phyloP scores from a whole-genome alignment of 2,113 vertebrate species.

The Glaucomys volans region DNA sequence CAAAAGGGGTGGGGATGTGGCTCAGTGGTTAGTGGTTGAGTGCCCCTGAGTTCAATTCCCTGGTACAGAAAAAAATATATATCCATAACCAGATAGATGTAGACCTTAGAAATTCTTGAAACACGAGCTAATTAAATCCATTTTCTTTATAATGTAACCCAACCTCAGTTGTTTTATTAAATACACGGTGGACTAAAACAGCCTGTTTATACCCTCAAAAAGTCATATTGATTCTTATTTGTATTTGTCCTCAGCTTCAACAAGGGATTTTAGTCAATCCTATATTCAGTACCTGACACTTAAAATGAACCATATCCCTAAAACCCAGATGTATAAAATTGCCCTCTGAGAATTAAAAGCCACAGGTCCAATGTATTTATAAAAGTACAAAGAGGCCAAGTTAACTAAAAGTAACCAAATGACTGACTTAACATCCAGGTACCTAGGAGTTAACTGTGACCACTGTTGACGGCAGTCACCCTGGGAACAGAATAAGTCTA shows the following conservation, averaged over 20 bases:
- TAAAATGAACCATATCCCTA: neutral
- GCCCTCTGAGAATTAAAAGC: neutral
- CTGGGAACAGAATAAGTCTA: neutral
- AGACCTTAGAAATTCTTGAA: too few species aligned
- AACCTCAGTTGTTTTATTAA: too few species aligned
- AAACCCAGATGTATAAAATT: neutral
- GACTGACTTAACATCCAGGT: neutral
- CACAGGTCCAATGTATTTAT: neutral
- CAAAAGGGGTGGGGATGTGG: too few species aligned
- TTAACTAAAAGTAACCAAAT: neutral
- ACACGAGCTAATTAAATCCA: too few species aligned
- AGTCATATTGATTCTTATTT: neutral
- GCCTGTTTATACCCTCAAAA: neutral
- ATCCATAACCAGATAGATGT: too few species aligned
- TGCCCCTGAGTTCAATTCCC: too few species aligned
- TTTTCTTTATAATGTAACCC: too few species aligned
- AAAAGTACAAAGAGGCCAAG: neutral
- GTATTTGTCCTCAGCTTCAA: neutral
- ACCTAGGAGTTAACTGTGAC: neutral
- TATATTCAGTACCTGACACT: neutral
- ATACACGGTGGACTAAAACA: too few species aligned
- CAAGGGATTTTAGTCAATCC: neutral
- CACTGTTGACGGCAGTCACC: neutral
- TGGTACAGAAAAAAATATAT: too few species aligned
- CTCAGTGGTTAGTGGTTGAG: too few species aligned